Percentiles rank a stretch among this genome's conserved stretches.
Conservation (phyloP, 2,113 vertebrate species). For the Erpornis zantholeuca region DNA sequence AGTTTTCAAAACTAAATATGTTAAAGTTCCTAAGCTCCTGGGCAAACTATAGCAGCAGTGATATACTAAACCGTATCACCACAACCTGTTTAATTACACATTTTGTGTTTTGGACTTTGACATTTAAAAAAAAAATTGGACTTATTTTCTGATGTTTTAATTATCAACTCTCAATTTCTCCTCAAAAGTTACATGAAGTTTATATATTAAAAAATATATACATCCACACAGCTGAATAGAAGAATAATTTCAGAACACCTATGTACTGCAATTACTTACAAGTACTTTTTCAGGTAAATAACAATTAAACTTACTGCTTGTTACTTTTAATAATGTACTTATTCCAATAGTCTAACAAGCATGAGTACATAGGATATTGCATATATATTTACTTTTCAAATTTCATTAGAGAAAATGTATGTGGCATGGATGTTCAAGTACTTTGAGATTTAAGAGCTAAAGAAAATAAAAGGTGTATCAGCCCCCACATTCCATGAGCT, state of each 20-base stretch:
- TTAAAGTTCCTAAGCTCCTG: neutral
- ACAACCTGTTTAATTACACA: neutral
- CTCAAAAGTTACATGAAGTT: neutral
- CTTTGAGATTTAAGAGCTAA: neutral
- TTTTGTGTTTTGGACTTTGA: neutral
- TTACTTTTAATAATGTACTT: neutral
- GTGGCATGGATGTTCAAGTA: neutral
- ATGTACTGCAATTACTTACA: neutral
- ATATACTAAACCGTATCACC: neutral
- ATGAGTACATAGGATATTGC: neutral
- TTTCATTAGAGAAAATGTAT: neutral
- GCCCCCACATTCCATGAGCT: neutral
- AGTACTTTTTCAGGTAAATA: neutral
- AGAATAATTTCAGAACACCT: neutral
- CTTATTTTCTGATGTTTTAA: neutral
- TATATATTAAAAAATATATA: neutral
- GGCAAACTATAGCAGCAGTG: neutral
- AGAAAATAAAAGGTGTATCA: neutral
- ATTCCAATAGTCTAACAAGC: neutral
- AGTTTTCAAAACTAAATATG: neutral
- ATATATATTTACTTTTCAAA: neutral
- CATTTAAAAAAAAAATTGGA: neutral
- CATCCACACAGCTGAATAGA: rapidly evolving
- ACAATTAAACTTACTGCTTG: neutral
- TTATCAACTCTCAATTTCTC: neutral